Evolutionary conservation across 2,888 invertebrate species (phyloP), one percentile per base, ranked within the genome.

Genomic region (Ganaspis brasiliensis): DNA sequence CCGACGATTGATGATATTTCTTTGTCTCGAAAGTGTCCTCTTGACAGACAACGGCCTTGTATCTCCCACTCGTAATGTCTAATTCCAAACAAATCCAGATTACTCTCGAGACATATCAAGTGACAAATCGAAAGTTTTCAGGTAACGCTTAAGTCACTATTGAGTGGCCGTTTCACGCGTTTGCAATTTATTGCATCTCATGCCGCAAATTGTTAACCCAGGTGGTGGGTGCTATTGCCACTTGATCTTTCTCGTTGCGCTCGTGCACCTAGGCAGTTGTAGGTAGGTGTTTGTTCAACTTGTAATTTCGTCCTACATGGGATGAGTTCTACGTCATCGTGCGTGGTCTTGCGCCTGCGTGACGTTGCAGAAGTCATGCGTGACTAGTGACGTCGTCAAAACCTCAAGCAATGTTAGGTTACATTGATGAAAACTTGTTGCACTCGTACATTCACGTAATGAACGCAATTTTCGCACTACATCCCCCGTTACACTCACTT

Each of bases 341-440:
- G 45, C 45, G 67, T 40, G 63, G 63, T 49, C 61, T 77, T 78
- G 81, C 82, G 83, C 83, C 79, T 82, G 83, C 80, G 86, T 89
- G 89, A 89, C 89, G 87, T 87, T 79, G 80, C 81, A 85, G 86
- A 76, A 83, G 82, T 84, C 81, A 85, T 87, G 87, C 88, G 88
- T 88, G 87, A 88, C 82, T 79, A 78, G 78, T 84, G 82, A 85
- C 86, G 86, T 87, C 84, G 86, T 79, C 82, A 82, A 84, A 81
- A 84, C 81, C 83, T 79, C 81, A 83, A 82, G 84, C 84, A 83
- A 85, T 76, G 76, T 49, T 76, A 45, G 45, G 24, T 76, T 79
- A 77, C 86, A 85, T 87, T 85, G 87, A 87, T 85, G 87, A 85
- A 84, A 81, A 89, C 89, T 89, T 89, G 89, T 89, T 89, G 89